Base-by-base conservation (phyloP, 2,888 invertebrate genomes). In the Stenotaenia linearis region DNA sequence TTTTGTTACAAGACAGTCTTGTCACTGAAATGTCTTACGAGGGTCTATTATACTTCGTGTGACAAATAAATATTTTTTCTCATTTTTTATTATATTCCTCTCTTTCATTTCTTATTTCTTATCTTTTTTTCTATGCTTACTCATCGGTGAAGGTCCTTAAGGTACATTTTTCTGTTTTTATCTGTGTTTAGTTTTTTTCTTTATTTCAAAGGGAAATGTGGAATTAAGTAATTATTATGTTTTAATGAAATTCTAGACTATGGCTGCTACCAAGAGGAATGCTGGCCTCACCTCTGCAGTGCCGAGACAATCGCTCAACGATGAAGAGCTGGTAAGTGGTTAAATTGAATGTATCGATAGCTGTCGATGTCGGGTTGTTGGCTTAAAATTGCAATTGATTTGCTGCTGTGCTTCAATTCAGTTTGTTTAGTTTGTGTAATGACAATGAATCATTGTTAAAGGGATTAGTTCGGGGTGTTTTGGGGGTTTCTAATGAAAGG, bases 221-320 rank as follows among this genome's bases (percentile, higher is more conserved):
- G 75, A 40, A 40, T 80, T 45, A 75, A 30, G 75, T 75, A 37
- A 40, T 75, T 35, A 76, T 75, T 79, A n/a, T n/a, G n/a, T 28
- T 21, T 37, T 23, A 79, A 79, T 1, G 77, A 12, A 56, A 37
- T 79, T 87, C 81, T 88, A 99, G 98, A 99, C 98, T 81, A 99
- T 99, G 98, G 98, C 97, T 82, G 98, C 97, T 45, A 97, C 97
- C 81, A 97, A 99, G 87, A 91, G 98, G 85, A 98, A 97, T 87
- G 96, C 97, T 81, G 98, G 97, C 82, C 90, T 99, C 84, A 97
- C 98, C 80, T 98, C 98, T 77, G 97, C 98, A 37, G 96, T 97
- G 30, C 98, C 98, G 78, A 90, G 98, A 83, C 97, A 98, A 74
- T 98, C 98, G 0, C 90, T 99, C 79, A 98, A 98, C 86, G 98